Conservation (phyloP, 2,797 vertebrate genomes). For the Syngnathus acus region DNA sequence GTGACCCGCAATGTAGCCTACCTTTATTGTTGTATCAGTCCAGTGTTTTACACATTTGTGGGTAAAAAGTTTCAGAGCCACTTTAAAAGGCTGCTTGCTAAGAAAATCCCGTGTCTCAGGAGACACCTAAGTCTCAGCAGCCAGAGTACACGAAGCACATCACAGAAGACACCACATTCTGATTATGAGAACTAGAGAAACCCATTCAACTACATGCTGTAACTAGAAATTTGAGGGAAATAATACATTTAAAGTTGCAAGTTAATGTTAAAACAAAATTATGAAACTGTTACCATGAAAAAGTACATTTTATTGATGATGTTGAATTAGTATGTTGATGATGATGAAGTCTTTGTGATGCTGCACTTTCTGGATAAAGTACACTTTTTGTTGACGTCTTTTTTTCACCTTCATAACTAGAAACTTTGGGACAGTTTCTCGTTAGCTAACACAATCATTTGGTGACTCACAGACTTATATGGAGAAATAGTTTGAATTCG, state of each 20-base stretch:
- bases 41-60: constrained; percentile 75
- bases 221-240: background rate
- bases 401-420: background rate
- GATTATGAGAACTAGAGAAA: constrained; percentile 36
- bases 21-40: constrained; percentile 73
- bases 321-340: background rate
- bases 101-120: constrained; percentile 59
- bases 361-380: background rate
- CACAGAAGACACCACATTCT: constrained; percentile 55
- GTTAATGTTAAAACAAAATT: background rate
- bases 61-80: constrained; percentile 76
- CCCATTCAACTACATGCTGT: background rate
- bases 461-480: background rate
- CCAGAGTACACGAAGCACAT: constrained; percentile 60
- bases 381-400: background rate
- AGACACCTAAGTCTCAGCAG: constrained; percentile 38
- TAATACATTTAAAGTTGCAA: constrained; percentile 40
- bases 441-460: background rate
- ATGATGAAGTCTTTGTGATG: background rate
- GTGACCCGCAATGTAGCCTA: constrained; percentile 70
- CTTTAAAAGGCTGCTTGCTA: constrained; percentile 54
- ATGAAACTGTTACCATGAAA: too few relatives aligned
- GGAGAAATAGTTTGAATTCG: background rate
- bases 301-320: too few relatives aligned
- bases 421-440: background rate